Evolutionary conservation across 1,140 invertebrate species (phyloP).

Genomic region (Penaeus indicus): DNA sequence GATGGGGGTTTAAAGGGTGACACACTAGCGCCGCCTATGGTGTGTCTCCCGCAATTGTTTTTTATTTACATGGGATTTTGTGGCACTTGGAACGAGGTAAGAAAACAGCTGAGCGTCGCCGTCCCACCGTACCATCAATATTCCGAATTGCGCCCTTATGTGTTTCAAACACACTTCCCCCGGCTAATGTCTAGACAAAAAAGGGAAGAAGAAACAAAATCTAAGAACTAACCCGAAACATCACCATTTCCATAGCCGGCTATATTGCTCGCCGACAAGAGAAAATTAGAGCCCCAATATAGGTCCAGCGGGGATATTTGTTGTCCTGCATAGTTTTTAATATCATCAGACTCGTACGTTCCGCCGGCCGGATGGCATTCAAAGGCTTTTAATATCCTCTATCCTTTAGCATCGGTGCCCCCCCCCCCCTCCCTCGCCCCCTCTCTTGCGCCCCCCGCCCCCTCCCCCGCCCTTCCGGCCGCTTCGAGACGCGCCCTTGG

Average conservation of each 20-base stretch:
- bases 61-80: too few species aligned
- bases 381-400: not conserved
- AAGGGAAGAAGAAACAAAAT: not conserved
- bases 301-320: conserved; percentile 20
- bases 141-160: too few species aligned
- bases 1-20: too few species aligned
- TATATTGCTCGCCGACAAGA: conserved; percentile 52
- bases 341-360: not conserved
- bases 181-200: not conserved
- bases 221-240: not conserved
- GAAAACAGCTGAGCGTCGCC: too few species aligned
- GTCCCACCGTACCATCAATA: too few species aligned
- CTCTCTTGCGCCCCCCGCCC: not conserved
- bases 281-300: conserved; percentile 57
- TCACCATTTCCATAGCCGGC: conserved; percentile 45
- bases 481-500: conserved; percentile 8
- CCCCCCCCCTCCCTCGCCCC: not conserved
- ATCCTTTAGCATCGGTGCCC: too few species aligned
- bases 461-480: conserved; percentile 30
- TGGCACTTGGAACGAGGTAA: too few species aligned
- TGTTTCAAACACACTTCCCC: not conserved
- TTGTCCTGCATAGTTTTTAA: conserved; percentile 11
- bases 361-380: not conserved
- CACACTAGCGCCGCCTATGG: too few species aligned
- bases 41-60: too few species aligned